Evolutionary conservation across 2,797 vertebrate genomes (phyloP).

Genomic region (Oryzias sinensis): DNA sequence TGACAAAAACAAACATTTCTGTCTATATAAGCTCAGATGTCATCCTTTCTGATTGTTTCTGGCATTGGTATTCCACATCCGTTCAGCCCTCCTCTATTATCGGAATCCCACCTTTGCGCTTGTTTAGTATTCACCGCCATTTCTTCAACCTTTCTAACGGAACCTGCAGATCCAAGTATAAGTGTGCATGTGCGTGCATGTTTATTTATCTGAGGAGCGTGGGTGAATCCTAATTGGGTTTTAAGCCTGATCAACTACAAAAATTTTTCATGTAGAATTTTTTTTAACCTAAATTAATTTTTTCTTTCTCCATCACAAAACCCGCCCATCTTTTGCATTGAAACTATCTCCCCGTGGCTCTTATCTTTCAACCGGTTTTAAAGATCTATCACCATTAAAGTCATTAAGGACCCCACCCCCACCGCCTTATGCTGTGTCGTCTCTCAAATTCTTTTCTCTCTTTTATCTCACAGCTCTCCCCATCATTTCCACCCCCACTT

Average conservation of each 20-base stretch:
- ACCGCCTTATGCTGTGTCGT: conserved; percentile 15
- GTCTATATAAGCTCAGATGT: not conserved
- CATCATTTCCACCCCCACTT: conserved; percentile 28
- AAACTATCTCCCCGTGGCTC: not conserved
- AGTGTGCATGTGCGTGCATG: not conserved
- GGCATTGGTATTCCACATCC: conserved; percentile 35
- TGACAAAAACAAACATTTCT: conserved; percentile 9
- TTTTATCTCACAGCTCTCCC: conserved; percentile 7
- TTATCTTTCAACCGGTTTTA: conserved; percentile 4
- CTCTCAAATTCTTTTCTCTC: conserved; percentile 23
- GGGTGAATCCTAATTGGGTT: conserved; percentile 25
- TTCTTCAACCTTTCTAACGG: conserved; percentile 45
- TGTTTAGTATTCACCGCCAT: conserved; percentile 52
- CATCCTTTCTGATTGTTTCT: conserved; percentile 32
- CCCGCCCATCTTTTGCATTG: not conserved
- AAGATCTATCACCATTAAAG: conserved; percentile 1
- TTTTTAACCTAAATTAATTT: conserved; percentile 1
- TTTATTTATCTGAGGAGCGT: conserved; percentile 5
- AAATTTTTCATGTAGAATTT: conserved; percentile 8
- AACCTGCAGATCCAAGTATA: conserved; percentile 17
- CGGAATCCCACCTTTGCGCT: conserved; percentile 35
- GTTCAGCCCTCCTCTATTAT: conserved; percentile 20
- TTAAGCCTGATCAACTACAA: conserved; percentile 26
- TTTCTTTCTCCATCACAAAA: conserved; percentile 9
- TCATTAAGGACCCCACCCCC: not conserved